Base-by-base conservation (phyloP, 2,113 vertebrate species). In the Peromyscus californicus region DNA sequence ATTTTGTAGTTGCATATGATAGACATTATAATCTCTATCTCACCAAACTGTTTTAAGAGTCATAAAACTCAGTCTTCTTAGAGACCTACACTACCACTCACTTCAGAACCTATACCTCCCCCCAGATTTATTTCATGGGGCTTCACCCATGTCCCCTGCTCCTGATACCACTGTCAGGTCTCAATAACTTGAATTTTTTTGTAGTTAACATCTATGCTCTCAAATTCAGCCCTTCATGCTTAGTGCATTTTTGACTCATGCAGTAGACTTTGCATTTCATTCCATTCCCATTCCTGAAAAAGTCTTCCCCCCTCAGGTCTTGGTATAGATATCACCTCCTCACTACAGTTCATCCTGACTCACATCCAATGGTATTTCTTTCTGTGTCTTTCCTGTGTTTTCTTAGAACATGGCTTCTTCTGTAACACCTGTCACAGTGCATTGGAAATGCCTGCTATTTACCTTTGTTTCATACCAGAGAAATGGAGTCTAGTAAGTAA, bases 141-240 rank as follows among this genome's bases (percentile, higher is more conserved):
- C 3, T 33, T 48, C 19, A 19, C 6, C 26, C 26, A 8, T 19
- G 5, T 7, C 1, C 33, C 1, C 13, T 8, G 17, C 12, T 22
- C 29, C 19, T 42, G 4, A 13, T 11, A 33, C 9, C 9, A 93
- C 15, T 31, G 63, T 31, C 51, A 95, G 51, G 21, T 91, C n/a
- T 17, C 29, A 31, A 0, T 45, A 61, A 82, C 39, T 8, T 45
- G 39, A 74, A 48, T 19, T 74, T 33, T 33, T 82, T 72, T 80
- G 31, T 24, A 67, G 0, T 33, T 19, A 42, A 31, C 10, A 22
- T 17, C 21, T 51, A 1, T 2, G 24, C 45, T 59, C 21, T 59
- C 26, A n/a, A 92, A 51, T 33, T 12, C 63, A 87, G 39, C 8
- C 29, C 54, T 70, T 67, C 5, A 22, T 24, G 4, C 39, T 89